These are phyloP conservation scores for Pristionchus mayeri DNA, from an alignment of 2,888 invertebrate species.

Conservation along the genomic window DNA sequence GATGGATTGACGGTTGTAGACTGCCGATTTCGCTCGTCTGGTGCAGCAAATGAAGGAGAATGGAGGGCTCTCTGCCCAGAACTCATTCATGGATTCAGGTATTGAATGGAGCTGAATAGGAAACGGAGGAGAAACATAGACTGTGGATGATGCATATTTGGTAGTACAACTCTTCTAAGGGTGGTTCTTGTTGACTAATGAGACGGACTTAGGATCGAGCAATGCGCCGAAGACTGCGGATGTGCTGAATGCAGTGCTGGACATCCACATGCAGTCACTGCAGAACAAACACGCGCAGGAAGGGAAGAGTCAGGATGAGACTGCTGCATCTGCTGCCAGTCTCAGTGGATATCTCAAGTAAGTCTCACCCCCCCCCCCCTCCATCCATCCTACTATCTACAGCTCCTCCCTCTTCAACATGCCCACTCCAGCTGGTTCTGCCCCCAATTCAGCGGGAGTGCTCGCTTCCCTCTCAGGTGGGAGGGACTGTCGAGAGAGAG, in stretches of 20 bases:
- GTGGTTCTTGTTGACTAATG: too few relatives aligned
- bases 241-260: constrained; percentile 74
- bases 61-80: constrained; percentile 47
- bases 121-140: not conserved
- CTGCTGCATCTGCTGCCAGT: constrained; percentile 21
- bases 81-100: constrained; percentile 48
- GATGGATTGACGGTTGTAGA: constrained; percentile 50
- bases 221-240: constrained; percentile 74
- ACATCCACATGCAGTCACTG: constrained; percentile 71
- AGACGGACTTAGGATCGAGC: constrained; percentile 43
- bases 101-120: not conserved
- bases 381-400: not conserved
- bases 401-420: constrained; percentile 37
- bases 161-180: too few relatives aligned
- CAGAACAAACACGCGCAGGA: constrained; percentile 47
- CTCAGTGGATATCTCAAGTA: constrained; percentile 6
- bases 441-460: constrained; percentile 65
- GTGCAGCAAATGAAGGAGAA: constrained; percentile 57
- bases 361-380: not conserved
- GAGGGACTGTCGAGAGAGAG: not conserved
- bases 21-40: constrained; percentile 64
- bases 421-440: constrained; percentile 60
- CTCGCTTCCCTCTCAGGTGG: constrained; percentile 51
- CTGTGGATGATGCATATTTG: too few relatives aligned
- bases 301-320: not conserved